Percentiles rank a stretch among this genome's conserved stretches.
Conservation (phyloP, 2,888 invertebrate species). For the Leucoptera coffeella region DNA sequence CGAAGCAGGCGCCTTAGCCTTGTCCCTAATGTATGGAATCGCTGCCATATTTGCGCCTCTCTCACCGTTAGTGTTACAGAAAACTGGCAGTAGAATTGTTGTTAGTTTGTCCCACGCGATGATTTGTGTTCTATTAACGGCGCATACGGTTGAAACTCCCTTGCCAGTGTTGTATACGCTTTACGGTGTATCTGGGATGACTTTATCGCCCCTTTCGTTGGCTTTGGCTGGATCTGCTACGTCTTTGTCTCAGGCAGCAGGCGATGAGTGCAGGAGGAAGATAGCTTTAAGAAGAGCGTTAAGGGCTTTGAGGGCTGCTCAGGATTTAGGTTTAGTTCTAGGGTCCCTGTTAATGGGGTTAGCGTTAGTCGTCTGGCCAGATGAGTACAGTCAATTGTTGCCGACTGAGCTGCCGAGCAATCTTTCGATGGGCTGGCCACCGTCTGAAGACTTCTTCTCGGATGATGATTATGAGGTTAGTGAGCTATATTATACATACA, state of each 20-base stretch:
- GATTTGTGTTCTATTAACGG: slow-evolving; percentile 53
- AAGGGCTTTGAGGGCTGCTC: slow-evolving; percentile 34
- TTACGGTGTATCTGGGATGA: slow-evolving; percentile 46
- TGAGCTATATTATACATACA: too few species aligned
- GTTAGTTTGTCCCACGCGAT: slow-evolving; percentile 45
- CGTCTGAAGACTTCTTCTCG: slow-evolving; percentile 45
- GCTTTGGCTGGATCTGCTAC: slow-evolving; percentile 53
- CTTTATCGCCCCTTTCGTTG: slow-evolving; percentile 52
- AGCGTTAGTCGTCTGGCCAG: slow-evolving; percentile 44
- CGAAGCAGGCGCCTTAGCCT: slow-evolving; percentile 56
- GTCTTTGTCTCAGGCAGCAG: slow-evolving; percentile 48
- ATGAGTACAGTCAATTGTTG: slow-evolving; percentile 27
- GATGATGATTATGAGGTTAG: slow-evolving; percentile 55
- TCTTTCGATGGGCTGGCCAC: slow-evolving; percentile 29
- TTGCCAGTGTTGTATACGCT: slow-evolving; percentile 24
- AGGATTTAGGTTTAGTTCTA: slow-evolving; percentile 34
- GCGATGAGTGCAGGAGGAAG: slow-evolving; percentile 31
- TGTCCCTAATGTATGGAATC: slow-evolving; percentile 55
- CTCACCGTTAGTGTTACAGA: slow-evolving; percentile 34
- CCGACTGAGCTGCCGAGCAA: slow-evolving; percentile 27
- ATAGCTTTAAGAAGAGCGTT: slow-evolving; percentile 29
- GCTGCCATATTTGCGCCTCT: slow-evolving; percentile 53
- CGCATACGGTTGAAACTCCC: slow-evolving; percentile 44
- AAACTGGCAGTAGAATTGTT: slow-evolving; percentile 26
- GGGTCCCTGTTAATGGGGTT: slow-evolving; percentile 33